Evolutionary conservation across 2,888 invertebrate genomes (phyloP).

Genomic region (Schizotus pectinicornis): DNA sequence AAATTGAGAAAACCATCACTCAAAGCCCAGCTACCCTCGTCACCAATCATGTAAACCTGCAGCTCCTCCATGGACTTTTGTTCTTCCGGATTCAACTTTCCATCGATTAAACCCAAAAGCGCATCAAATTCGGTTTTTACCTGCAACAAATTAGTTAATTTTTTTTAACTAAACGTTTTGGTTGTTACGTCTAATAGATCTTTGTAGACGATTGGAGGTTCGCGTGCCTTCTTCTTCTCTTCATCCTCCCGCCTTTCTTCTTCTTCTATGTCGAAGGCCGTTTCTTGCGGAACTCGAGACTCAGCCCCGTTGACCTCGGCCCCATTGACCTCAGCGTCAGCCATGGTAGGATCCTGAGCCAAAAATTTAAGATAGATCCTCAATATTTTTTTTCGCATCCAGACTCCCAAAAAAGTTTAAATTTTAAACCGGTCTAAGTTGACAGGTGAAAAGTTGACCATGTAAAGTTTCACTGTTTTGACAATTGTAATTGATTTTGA

Average conservation of each 20-base stretch:
- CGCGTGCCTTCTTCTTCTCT: constrained; percentile 72
- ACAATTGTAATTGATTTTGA: too few relatives aligned
- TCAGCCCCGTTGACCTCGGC: constrained; percentile 49
- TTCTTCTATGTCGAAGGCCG: constrained; percentile 64
- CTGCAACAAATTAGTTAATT: constrained; percentile 54
- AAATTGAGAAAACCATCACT: constrained; percentile 87
- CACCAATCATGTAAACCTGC: constrained; percentile 85
- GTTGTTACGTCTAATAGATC: constrained; percentile 71
- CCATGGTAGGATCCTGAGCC: constrained; percentile 45
- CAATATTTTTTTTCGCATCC: not conserved
- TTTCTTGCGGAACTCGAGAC: constrained; percentile 61
- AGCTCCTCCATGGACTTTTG: constrained; percentile 79
- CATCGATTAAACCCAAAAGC: constrained; percentile 71
- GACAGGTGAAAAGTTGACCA: too few relatives aligned
- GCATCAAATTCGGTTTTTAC: constrained; percentile 76
- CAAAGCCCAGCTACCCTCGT: constrained; percentile 92
- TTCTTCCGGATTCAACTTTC: constrained; percentile 77
- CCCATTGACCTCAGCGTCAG: constrained; percentile 55
- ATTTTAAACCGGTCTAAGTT: too few relatives aligned
- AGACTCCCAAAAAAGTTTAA: too few relatives aligned
- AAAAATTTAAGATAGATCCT: not conserved
- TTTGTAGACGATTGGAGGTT: constrained; percentile 81
- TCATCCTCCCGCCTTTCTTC: constrained; percentile 72
- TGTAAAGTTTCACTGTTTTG: too few relatives aligned
- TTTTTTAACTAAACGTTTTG: not conserved